Conservation (phyloP, 2,797 vertebrate species). For the Microctenopoma lineatum region DNA sequence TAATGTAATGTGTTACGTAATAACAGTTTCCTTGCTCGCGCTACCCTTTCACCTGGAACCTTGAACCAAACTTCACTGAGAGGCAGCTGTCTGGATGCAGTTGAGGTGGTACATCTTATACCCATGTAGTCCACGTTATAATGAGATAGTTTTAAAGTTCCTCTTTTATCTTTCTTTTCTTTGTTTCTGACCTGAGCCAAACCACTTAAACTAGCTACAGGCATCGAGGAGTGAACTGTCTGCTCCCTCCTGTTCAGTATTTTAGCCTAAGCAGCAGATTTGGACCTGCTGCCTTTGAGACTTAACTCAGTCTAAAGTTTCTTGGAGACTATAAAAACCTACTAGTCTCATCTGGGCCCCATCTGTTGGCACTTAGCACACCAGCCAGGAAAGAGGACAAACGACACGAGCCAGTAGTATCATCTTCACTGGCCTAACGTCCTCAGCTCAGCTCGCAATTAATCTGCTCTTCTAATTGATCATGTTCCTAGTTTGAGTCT, state of each 20-base stretch:
- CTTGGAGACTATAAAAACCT: conserved; percentile 60
- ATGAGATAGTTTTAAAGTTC: too few relatives aligned
- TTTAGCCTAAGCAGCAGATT: conserved; percentile 16
- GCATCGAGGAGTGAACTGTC: not conserved
- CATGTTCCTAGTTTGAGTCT: conserved; percentile 31
- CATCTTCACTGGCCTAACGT: conserved; percentile 33
- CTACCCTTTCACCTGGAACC: too few relatives aligned
- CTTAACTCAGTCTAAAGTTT: conserved; percentile 57
- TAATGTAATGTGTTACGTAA: too few relatives aligned
- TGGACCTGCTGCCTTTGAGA: conserved; percentile 50
- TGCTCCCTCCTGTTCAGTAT: not conserved
- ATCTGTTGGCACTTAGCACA: conserved; percentile 66
- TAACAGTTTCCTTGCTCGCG: too few relatives aligned
- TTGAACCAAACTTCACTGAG: too few relatives aligned
- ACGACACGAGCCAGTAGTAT: conserved; percentile 44
- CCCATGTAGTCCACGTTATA: too few relatives aligned
- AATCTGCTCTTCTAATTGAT: conserved; percentile 56
- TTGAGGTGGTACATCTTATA: too few relatives aligned
- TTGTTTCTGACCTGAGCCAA: not conserved
- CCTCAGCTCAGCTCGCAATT: conserved; percentile 26
- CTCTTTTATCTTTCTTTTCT: too few relatives aligned
- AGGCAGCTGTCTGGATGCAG: too few relatives aligned
- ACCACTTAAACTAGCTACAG: not conserved
- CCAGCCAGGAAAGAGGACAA: conserved; percentile 50
- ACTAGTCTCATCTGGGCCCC: conserved; percentile 64